phyloP scores from a whole-genome alignment of 2,888 invertebrate species.

The Morpho deidamia region DNA sequence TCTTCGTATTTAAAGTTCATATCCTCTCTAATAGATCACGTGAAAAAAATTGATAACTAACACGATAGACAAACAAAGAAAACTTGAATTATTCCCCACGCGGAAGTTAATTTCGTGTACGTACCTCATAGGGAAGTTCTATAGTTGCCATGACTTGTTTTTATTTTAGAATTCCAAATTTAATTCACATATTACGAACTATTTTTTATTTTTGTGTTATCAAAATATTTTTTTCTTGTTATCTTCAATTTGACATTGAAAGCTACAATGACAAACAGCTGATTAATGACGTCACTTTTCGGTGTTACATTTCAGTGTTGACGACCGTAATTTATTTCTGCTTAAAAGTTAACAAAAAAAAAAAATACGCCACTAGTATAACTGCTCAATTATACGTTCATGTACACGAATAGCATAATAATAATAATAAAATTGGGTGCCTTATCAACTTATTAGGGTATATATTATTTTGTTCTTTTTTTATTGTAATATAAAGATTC shows the following conservation, averaged over 20 bases:
- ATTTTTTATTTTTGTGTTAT: background rate
- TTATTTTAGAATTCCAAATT: background rate
- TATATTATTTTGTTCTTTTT: too few species aligned
- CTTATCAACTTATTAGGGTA: too few species aligned
- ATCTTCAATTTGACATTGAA: constrained; percentile 20
- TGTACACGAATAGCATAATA: too few species aligned
- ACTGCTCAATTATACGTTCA: too few species aligned
- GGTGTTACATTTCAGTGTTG: background rate
- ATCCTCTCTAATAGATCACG: constrained; percentile 41
- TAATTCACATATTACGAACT: constrained; percentile 15
- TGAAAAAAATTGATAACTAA: constrained; percentile 48
- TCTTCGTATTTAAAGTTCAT: background rate
- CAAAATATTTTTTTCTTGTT: background rate
- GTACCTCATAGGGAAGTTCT: constrained; percentile 65
- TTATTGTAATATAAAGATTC: too few species aligned
- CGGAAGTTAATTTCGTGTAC: constrained; percentile 13
- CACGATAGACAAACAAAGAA: constrained; percentile 48
- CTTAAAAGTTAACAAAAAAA: too few species aligned
- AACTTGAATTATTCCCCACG: constrained; percentile 13
- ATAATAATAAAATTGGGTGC: too few species aligned
- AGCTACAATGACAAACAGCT: constrained; percentile 15
- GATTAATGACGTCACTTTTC: constrained; percentile 11
- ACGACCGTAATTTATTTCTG: background rate
- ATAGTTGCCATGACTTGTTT: constrained; percentile 31
- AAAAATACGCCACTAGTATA: too few species aligned